These are phyloP conservation scores for Agriotes lineatus DNA, from an alignment of 2,888 invertebrate species.

Conservation along the genomic window DNA sequence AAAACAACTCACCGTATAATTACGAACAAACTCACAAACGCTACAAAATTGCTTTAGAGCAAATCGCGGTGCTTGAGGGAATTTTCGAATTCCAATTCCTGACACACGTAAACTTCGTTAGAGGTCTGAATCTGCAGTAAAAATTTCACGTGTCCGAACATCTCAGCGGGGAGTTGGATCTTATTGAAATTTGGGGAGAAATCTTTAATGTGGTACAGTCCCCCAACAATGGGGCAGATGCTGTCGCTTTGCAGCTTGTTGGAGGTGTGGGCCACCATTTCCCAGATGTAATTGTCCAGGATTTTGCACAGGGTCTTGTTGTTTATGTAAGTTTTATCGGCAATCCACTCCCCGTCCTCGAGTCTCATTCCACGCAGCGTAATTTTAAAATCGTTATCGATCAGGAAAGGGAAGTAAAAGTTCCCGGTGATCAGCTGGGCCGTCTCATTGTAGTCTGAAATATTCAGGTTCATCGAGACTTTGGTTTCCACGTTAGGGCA, in stretches of 20 bases:
- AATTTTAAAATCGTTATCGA: slow-evolving; percentile 41
- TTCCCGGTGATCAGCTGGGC: slow-evolving; percentile 42
- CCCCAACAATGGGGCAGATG: slow-evolving; percentile 37
- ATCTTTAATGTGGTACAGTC: slow-evolving; percentile 38
- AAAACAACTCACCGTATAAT: too few species aligned
- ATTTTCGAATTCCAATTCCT: slow-evolving; percentile 13
- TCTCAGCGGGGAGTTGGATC: slow-evolving; percentile 41
- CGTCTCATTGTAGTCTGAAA: slow-evolving; percentile 9
- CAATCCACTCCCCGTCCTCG: slow-evolving; percentile 30
- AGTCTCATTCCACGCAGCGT: slow-evolving; percentile 38
- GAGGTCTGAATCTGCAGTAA: slow-evolving; percentile 29
- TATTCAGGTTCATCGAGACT: neutral
- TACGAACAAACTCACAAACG: too few species aligned
- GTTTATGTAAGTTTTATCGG: slow-evolving; percentile 41
- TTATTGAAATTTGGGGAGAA: slow-evolving; percentile 36
- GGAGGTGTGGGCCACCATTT: slow-evolving; percentile 18
- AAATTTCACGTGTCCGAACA: slow-evolving; percentile 41
- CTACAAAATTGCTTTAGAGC: slow-evolving; percentile 1
- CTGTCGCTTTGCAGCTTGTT: slow-evolving; percentile 23
- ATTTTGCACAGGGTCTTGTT: slow-evolving; percentile 39
- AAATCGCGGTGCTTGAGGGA: neutral
- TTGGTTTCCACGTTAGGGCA: slow-evolving; percentile 11
- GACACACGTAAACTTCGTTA: slow-evolving; percentile 17
- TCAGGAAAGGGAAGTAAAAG: slow-evolving; percentile 38
- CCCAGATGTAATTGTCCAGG: slow-evolving; percentile 38